Conservation (phyloP, 2,113 vertebrate species). For the Fulica atra region DNA sequence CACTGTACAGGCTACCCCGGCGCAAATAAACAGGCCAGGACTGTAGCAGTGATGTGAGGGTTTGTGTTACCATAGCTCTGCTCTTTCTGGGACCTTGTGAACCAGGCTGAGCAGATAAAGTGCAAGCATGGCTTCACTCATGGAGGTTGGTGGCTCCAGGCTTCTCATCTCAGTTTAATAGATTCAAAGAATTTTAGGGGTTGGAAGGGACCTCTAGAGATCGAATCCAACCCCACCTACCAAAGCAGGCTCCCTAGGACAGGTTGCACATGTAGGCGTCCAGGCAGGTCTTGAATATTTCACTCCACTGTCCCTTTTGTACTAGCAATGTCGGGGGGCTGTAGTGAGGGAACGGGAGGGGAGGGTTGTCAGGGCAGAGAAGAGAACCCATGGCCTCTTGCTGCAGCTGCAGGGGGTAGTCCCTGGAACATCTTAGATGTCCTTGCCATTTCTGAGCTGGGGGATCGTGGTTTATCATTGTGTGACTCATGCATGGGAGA, state of each 20-base stretch:
- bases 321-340: background rate
- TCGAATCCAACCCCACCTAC: no score
- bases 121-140: background rate
- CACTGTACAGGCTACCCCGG: background rate
- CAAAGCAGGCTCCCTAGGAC: no score
- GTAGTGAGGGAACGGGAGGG: background rate
- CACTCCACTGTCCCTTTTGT: background rate
- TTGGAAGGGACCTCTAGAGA: no score
- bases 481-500: rapidly evolving
- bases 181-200: no score
- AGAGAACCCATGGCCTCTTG: background rate
- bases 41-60: background rate
- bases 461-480: background rate
- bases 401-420: background rate
- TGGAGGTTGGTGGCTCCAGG: background rate
- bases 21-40: background rate
- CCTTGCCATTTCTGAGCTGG: background rate
- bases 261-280: no score
- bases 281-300: no score
- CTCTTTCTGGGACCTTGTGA: background rate
- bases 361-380: background rate
- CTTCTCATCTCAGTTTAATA: background rate
- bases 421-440: background rate
- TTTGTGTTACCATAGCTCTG: rapidly evolving
- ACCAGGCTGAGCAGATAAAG: background rate